Percentiles rank a stretch among this genome's conserved stretches.
Conservation (phyloP, 1,140 invertebrate genomes). For the Brachionus rotundiformis region DNA sequence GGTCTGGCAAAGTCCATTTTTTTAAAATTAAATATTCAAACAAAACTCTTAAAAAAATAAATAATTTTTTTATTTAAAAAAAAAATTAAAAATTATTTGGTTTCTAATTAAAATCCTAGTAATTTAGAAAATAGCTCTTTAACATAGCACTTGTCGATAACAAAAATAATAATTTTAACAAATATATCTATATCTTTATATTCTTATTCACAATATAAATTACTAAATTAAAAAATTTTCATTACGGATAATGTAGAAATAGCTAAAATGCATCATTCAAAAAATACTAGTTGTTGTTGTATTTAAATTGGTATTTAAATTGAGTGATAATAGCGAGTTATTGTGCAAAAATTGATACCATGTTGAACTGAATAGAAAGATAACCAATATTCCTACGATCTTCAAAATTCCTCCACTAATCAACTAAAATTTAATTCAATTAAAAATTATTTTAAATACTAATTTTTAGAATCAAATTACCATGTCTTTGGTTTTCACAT, state of each 20-base stretch:
- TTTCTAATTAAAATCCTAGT: not conserved
- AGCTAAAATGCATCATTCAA: no score
- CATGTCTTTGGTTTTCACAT: conserved; percentile 38
- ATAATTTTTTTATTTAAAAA: not conserved
- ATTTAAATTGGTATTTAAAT: not conserved
- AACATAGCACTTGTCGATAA: no score
- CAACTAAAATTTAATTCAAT: not conserved
- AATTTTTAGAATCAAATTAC: conserved; percentile 8
- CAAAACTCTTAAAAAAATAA: not conserved
- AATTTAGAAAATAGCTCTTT: not conserved
- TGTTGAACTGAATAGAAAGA: conserved; percentile 36
- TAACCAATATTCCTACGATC: conserved; percentile 5
- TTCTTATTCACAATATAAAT: no score
- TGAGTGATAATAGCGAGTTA: not conserved
- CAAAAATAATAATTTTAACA: no score
- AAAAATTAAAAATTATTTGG: not conserved
- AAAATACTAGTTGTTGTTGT: no score
- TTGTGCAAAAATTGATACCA: conserved; percentile 6
- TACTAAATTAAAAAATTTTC: no score
- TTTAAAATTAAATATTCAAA: not conserved
- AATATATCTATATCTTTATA: no score
- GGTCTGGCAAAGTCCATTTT: not conserved
- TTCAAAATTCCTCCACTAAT: not conserved
- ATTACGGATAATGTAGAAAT: no score
- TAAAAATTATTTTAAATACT: conserved; percentile 1